Evolutionary conservation across 2,888 invertebrate genomes (phyloP), one percentile per base, ranked within the genome.

Genomic region (Myopa testacea): DNA sequence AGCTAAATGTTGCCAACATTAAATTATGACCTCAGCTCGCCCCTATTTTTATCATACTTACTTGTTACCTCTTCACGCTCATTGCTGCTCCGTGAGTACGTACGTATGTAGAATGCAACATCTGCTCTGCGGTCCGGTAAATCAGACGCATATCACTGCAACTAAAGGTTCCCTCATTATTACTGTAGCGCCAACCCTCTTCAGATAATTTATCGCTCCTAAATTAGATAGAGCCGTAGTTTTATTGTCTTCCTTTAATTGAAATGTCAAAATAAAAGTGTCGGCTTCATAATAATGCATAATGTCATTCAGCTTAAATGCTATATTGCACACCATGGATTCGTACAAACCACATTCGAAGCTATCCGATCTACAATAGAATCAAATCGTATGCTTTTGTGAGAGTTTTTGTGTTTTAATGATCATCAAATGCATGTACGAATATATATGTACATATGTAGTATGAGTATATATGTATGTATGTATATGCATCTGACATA

Each of bases 201-300:
- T 45, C 63, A 74, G 60, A 78, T 81, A 81, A 81, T 81, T 81
- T 80, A 81, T 81, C 77, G 80, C 79, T 37, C 71, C 72, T 80
- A 79, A 80, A 79, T 78, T 72, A 55, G 69, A 52, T 73, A 62
- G 75, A 40, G 69, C 70, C n/a, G 60, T 55, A 67, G 55, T 68
- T 75, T 78, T 45, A 67, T 70, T 77, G 72, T 72, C 55, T 38
- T 19, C 50, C 37, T 77, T 74, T 69, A 79, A 80, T 80, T 78
- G 78, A 80, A 79, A 79, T 80, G 80, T 80, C 80, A 80, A 79
- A 80, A 78, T 75, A 80, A 78, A 78, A 38, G 4, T 37, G 26
- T 65, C 8, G 37, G 65, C 8, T 65, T 65, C 6, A 5, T 10
- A 16, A n/a, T 12, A 34, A 65, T 14, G 38, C 38, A 34, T 45